Conservation (phyloP, 1,140 invertebrate genomes). For the Octopus bimaculoides region DNA sequence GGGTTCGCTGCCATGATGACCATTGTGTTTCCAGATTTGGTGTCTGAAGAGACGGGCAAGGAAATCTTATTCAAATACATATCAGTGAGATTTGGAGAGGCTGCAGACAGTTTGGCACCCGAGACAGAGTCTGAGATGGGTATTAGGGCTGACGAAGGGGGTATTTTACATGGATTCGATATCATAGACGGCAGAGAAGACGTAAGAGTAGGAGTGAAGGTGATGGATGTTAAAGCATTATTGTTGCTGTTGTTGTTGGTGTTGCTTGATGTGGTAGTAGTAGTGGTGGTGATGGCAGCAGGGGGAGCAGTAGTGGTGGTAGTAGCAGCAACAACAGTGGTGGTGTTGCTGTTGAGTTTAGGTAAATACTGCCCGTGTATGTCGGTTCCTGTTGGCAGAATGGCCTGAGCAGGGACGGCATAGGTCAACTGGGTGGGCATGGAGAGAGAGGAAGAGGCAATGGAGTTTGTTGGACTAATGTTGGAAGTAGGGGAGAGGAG, state of each 20-base stretch:
- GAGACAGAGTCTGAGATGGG: background rate
- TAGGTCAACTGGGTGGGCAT: background rate
- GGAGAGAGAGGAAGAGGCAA: background rate
- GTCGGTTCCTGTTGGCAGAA: constrained; percentile 12
- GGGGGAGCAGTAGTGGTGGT: background rate
- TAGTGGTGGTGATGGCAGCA: background rate
- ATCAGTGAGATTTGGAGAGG: background rate
- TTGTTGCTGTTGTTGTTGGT: background rate
- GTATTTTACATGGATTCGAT: background rate
- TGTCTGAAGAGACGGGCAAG: background rate
- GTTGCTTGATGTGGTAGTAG: background rate
- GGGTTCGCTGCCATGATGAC: background rate
- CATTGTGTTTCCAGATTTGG: background rate
- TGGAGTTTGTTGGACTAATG: background rate
- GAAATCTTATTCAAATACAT: background rate
- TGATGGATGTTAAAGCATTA: background rate
- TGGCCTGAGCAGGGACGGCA: constrained; percentile 8
- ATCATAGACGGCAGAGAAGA: background rate
- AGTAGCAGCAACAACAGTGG: background rate
- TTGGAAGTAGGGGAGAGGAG: background rate
- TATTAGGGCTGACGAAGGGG: background rate
- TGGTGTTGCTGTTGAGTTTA: background rate
- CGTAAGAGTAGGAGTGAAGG: background rate
- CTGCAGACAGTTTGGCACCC: background rate
- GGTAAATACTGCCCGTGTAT: background rate